Conservation (phyloP, 92 coral and sea anemone species). For the Montipora capitata region DNA sequence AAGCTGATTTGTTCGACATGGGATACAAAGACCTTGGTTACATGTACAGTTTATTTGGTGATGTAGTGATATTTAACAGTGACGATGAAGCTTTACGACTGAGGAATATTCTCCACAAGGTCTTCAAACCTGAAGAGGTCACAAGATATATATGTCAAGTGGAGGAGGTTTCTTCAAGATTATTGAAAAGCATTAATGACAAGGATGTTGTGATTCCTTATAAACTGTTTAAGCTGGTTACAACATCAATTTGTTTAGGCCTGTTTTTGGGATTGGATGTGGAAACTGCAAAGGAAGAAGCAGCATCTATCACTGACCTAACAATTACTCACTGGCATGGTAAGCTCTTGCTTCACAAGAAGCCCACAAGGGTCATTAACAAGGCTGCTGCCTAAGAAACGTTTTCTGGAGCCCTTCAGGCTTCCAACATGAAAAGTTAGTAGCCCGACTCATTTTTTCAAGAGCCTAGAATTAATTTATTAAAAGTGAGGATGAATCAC, state of each 20-base stretch:
- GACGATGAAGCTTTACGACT: constrained; percentile 92
- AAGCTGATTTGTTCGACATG: constrained; percentile 85
- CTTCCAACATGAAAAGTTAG: no score
- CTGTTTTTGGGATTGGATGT: constrained; percentile 94
- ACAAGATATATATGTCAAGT: constrained; percentile 80
- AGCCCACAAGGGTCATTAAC: not conserved
- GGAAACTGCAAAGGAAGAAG: constrained; percentile 82
- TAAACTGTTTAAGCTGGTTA: constrained; percentile 82
- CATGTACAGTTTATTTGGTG: constrained; percentile 97
- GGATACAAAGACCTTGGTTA: constrained; percentile 99
- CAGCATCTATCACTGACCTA: constrained; percentile 80
- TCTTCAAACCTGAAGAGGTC: constrained; percentile 87
- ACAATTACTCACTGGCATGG: constrained; percentile 99
- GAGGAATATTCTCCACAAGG: constrained; percentile 80
- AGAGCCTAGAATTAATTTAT: no score
- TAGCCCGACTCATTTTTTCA: no score
- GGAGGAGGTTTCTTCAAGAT: constrained; percentile 77
- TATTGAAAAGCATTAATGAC: constrained; percentile 76
- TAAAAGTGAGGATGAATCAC: no score
- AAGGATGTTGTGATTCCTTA: constrained; percentile 76
- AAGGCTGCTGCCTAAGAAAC: not conserved
- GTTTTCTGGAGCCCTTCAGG: not conserved
- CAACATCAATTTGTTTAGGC: constrained; percentile 93
- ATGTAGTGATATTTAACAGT: constrained; percentile 87
- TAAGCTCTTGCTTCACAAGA: constrained; percentile 18